Base-by-base conservation (phyloP, 2,888 invertebrate genomes). In the Agriotes lineatus region DNA sequence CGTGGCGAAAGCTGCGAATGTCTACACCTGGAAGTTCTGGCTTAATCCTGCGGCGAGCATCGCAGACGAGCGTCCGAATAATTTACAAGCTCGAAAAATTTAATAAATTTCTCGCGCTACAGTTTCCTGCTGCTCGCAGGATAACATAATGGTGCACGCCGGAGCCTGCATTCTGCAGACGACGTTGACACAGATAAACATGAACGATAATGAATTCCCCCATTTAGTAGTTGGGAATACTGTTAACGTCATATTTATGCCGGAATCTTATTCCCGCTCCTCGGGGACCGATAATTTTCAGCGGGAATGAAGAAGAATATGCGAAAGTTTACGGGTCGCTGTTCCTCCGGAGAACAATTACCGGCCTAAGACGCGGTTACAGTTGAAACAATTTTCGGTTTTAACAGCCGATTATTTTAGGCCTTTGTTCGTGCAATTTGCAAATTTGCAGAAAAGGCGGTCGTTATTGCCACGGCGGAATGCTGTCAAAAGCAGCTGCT, bases 181-280 rank as follows among this genome's bases (percentile, higher is more conserved):
- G 61, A 61, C 42, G 61, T 50, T 50, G 50, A 44, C 56, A 63
- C 44, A 35, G 54, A 42, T 42, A 63, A 39, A 42, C 22, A 35
- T n/a, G 30, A 30, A 45, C 33, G 22, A 45, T 63, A 54, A 63
- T 63, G 54, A 63, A 63, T 63, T 56, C 35, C 35, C 56, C 45
- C 45, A 54, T 66, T 66, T 52, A 57, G 45, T 60, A 50, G 64
- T 64, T 56, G 48, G 33, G 57, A 62, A 57, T 72, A 66, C 62
- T 69, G 72, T 70, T 72, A 74, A 69, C 71, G 68, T 70, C 64
- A 74, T 72, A 71, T 72, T 71, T 74, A 69, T 67, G 62, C 69
- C 44, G 44, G 61, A 61, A 66, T 70, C 67, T 66, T 66, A 61
- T 61, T 66, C 57, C 57, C 62, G 56, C 56, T 62, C 71, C 69